Conservation (phyloP, 2,113 vertebrate species). For the Corythoichthys intestinalis region DNA sequence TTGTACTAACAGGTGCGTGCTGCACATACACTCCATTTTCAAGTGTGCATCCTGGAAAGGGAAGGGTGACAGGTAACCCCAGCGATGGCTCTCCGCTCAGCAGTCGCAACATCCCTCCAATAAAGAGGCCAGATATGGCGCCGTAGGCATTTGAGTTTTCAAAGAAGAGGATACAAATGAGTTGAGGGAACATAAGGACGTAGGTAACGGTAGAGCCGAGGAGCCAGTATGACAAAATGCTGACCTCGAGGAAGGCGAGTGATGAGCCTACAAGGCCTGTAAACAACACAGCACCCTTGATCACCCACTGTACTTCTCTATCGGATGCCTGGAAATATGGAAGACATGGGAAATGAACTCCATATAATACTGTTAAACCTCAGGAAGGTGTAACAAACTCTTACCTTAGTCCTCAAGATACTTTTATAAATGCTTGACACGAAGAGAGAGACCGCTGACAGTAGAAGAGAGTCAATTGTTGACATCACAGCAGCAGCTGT, state of each 20-base stretch:
- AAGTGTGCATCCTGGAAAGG: slow-evolving; percentile 55
- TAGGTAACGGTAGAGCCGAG: slow-evolving; percentile 72
- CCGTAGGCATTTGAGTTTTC: slow-evolving; percentile 70
- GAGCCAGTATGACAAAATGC: slow-evolving; percentile 74
- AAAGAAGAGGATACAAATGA: slow-evolving; percentile 63
- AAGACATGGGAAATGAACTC: not conserved
- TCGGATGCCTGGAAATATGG: slow-evolving; percentile 66
- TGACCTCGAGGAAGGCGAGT: slow-evolving; percentile 65
- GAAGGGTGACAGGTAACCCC: slow-evolving; percentile 54
- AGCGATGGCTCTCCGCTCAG: slow-evolving; percentile 70
- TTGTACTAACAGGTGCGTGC: slow-evolving; percentile 24
- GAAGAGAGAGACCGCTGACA: slow-evolving; percentile 61
- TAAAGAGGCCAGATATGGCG: slow-evolving; percentile 55
- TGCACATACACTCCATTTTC: slow-evolving; percentile 35
- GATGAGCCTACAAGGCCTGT: slow-evolving; percentile 60
- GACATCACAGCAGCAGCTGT: slow-evolving; percentile 63
- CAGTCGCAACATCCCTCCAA: slow-evolving; percentile 65
- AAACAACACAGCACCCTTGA: slow-evolving; percentile 66
- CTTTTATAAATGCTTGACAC: slow-evolving; percentile 50
- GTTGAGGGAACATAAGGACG: slow-evolving; percentile 72
- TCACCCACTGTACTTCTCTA: slow-evolving; percentile 69
- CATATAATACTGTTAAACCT: not conserved
- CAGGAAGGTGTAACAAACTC: not conserved
- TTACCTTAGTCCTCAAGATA: slow-evolving; percentile 42
- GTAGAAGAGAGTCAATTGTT: slow-evolving; percentile 60